Evolutionary conservation across 2,113 vertebrate species (phyloP).

Genomic region (Illadopsis cleaveri): DNA sequence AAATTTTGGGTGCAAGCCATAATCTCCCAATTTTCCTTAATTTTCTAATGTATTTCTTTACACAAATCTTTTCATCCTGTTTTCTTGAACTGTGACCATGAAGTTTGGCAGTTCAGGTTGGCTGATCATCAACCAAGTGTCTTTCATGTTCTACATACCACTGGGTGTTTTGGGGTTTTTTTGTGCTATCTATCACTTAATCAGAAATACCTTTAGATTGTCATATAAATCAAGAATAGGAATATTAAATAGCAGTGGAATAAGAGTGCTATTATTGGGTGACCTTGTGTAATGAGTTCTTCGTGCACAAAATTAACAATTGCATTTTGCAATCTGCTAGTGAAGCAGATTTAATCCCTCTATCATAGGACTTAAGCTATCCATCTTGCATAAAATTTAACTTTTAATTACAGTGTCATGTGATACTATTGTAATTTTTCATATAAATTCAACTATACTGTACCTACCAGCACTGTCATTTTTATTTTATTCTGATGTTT

Average conservation of each 20-base stretch:
- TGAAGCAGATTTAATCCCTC: background rate
- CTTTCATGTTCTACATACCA: background rate
- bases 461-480: background rate
- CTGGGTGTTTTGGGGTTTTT: background rate
- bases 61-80: background rate
- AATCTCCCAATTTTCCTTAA: background rate
- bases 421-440: background rate
- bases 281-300: slow-evolving; percentile 22
- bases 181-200: background rate
- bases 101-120: background rate
- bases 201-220: background rate
- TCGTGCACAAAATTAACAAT: slow-evolving; percentile 27
- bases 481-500: background rate
- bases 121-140: background rate
- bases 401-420: background rate
- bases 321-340: slow-evolving; percentile 2
- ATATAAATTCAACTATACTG: background rate
- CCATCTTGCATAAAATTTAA: background rate
- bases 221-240: slow-evolving; percentile 8
- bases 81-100: background rate
- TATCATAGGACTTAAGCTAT: background rate
- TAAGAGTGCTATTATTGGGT: background rate
- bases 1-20: background rate
- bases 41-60: background rate
- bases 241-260: slow-evolving; percentile 20